Evolutionary conservation across 2,113 vertebrate species (phyloP).

Genomic region (Leiothrix lutea): DNA sequence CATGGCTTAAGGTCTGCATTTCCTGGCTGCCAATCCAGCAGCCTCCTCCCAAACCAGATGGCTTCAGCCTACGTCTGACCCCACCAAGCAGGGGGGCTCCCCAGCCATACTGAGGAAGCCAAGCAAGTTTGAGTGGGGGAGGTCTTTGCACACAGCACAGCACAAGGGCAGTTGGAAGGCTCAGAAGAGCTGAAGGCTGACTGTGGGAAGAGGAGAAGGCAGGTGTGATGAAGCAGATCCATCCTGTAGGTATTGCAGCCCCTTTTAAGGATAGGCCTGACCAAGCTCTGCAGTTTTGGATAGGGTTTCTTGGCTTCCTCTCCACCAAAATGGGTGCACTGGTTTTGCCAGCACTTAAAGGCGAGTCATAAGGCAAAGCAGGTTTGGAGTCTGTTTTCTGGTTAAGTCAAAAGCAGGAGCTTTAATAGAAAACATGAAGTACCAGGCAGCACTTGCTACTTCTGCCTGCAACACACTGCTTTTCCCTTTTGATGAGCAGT

Average conservation of each 20-base stretch:
- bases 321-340: background rate
- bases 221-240: background rate
- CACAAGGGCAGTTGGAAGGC: background rate
- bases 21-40: background rate
- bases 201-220: background rate
- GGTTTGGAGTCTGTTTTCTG: background rate
- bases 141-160: background rate
- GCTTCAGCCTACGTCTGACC: background rate
- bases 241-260: fast-evolving
- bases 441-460: background rate
- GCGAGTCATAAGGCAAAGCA: background rate
- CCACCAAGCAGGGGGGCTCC: background rate
- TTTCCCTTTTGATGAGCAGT: background rate
- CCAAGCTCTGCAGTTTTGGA: background rate
- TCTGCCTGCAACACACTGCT: background rate
- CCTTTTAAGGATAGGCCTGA: background rate
- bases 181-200: background rate
- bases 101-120: fast-evolving
- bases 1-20: background rate
- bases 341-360: background rate
- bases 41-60: background rate
- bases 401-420: background rate
- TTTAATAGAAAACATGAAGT: background rate
- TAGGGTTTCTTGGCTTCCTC: background rate
- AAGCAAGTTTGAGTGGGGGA: fast-evolving